phyloP scores from a whole-genome alignment of 2,113 vertebrate genomes.

The Suricata suricatta region DNA sequence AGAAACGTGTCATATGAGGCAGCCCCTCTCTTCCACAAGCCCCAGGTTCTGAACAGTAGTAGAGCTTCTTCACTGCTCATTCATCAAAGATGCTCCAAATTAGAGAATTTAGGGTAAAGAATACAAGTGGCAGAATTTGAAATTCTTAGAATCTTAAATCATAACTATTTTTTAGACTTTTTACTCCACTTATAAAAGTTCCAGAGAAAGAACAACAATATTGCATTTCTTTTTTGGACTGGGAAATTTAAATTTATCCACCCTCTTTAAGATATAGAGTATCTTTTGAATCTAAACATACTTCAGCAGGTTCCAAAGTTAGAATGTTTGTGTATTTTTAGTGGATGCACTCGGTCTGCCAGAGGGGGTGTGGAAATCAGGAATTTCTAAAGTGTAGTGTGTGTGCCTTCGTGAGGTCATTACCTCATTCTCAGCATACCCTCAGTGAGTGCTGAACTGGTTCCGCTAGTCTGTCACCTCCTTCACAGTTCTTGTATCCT shows the following conservation, averaged over 20 bases:
- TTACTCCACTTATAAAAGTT: not conserved
- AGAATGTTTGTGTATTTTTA: slow-evolving; percentile 19
- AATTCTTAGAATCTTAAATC: not conserved
- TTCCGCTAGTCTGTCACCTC: not conserved
- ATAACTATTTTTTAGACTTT: not conserved
- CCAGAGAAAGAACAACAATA: not conserved
- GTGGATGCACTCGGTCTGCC: not conserved
- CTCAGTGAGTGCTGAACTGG: not conserved
- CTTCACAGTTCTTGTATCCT: not conserved
- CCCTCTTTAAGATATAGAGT: not conserved
- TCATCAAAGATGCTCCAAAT: not conserved
- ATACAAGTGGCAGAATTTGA: not conserved
- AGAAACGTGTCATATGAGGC: not conserved
- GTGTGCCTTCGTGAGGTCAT: not conserved
- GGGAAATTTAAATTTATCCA: not conserved
- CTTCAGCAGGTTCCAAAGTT: not conserved
- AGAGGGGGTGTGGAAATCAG: not conserved
- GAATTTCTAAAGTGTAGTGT: not conserved
- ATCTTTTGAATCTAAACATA: slow-evolving; percentile 33
- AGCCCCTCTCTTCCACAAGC: not conserved
- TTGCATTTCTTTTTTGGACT: not conserved
- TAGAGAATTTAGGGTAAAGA: not conserved
- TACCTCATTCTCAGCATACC: not conserved
- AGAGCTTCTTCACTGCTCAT: not conserved
- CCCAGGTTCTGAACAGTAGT: not conserved